phyloP scores from a whole-genome alignment of 2,888 invertebrate species.

The Anorthoa munda region DNA sequence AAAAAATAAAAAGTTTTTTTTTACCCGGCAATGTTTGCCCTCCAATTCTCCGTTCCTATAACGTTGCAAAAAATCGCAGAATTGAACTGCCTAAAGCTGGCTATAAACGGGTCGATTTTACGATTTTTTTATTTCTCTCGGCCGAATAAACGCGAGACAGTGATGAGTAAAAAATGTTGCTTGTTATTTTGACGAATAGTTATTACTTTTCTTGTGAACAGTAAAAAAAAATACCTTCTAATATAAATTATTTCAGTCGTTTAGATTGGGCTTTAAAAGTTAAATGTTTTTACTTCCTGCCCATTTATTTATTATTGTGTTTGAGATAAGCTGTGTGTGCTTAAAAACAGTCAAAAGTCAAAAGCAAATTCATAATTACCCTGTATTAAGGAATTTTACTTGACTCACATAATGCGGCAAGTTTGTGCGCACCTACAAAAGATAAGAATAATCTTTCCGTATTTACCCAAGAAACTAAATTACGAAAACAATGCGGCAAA shows the following conservation, averaged over 20 bases:
- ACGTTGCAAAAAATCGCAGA: conserved; percentile 56
- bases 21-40: conserved; percentile 49
- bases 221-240: conserved; percentile 15
- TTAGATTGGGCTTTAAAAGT: background rate
- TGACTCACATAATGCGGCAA: conserved; percentile 57
- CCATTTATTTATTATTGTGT: background rate
- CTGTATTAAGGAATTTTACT: conserved; percentile 25
- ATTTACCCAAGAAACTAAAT: conserved; percentile 65
- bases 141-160: conserved; percentile 50
- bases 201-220: conserved; percentile 37
- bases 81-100: conserved; percentile 54
- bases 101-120: conserved; percentile 60
- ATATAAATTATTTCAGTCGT: conserved; percentile 13
- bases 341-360: conserved; percentile 1
- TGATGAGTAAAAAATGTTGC: conserved; percentile 46
- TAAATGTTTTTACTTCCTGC: background rate
- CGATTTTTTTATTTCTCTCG: conserved; percentile 55
- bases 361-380: conserved; percentile 23
- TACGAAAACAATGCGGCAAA: conserved; percentile 72
- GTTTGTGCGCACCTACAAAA: conserved; percentile 39
- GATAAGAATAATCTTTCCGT: conserved; percentile 61
- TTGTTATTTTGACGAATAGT: conserved; percentile 45
- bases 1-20: conserved; percentile 35
- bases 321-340: background rate
- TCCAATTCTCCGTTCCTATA: conserved; percentile 42